Percentiles rank a stretch among this genome's conserved stretches.
Conservation (phyloP, 2,888 invertebrate genomes). For the Pantelozetes paolii region DNA sequence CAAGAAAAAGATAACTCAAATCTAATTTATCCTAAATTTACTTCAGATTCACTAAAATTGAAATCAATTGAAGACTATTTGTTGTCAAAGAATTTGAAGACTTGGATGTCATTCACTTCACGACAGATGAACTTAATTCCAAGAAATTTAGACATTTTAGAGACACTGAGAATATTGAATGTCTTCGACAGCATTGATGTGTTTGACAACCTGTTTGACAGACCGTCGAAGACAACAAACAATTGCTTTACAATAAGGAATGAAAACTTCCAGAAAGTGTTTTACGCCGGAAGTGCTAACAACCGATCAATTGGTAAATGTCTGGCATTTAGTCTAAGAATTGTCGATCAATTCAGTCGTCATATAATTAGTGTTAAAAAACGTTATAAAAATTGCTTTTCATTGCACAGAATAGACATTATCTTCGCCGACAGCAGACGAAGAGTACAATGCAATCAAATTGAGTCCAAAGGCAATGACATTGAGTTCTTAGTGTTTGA, state of each 20-base stretch:
- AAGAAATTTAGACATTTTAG: no score
- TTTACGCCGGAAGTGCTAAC: constrained; percentile 4
- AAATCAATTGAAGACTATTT: no score
- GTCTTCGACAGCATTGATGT: constrained; percentile 1
- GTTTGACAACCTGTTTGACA: not conserved
- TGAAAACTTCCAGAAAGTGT: not conserved
- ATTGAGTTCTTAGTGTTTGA: not conserved
- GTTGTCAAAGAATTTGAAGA: no score
- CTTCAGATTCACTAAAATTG: no score
- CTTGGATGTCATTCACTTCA: no score
- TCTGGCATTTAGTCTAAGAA: not conserved
- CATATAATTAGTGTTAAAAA: constrained; percentile 3
- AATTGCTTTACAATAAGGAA: constrained; percentile 24
- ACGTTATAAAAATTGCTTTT: not conserved
- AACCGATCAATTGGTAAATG: not conserved
- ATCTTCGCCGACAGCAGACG: not conserved
- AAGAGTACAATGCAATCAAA: not conserved
- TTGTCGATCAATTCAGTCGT: constrained; percentile 13
- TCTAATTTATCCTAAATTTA: no score
- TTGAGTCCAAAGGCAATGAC: not conserved
- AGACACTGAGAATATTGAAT: not conserved
- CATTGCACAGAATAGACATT: not conserved
- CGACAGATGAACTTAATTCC: no score
- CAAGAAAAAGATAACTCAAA: no score
- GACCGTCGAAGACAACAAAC: not conserved